phyloP scores from a whole-genome alignment of 2,797 vertebrate genomes.

The Ptychadena robeensis region DNA sequence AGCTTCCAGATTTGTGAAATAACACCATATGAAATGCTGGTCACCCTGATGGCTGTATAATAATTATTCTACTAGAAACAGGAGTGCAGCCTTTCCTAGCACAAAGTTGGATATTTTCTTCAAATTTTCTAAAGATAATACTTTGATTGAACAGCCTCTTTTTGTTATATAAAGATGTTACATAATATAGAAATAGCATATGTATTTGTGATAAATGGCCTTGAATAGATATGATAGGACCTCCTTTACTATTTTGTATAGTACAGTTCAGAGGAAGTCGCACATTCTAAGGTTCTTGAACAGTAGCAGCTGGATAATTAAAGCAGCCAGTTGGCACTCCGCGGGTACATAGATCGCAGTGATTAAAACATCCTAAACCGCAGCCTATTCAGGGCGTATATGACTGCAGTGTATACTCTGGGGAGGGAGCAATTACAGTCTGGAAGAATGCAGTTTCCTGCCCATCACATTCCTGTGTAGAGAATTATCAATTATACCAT shows the following conservation, averaged over 20 bases:
- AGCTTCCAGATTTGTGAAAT: neutral
- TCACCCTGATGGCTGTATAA: neutral
- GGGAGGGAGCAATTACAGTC: constrained; percentile 20
- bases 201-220: too few relatives aligned
- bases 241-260: too few relatives aligned
- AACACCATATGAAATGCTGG: neutral
- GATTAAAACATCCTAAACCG: constrained; percentile 18
- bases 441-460: constrained; percentile 26
- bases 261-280: neutral
- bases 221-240: too few relatives aligned
- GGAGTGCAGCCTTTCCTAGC: neutral
- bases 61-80: neutral
- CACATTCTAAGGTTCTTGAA: neutral
- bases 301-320: constrained; percentile 26
- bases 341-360: neutral
- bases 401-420: constrained; percentile 5
- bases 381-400: neutral
- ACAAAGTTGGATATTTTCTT: neutral
- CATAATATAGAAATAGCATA: too few relatives aligned
- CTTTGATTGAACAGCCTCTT: too few relatives aligned
- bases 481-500: constrained; percentile 22
- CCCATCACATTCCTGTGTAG: constrained; percentile 23
- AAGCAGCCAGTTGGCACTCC: neutral
- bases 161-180: too few relatives aligned
- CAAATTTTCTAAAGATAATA: neutral